Evolutionary conservation across 1,140 invertebrate species (phyloP).

Genomic region (Campoletis sonorensis): DNA sequence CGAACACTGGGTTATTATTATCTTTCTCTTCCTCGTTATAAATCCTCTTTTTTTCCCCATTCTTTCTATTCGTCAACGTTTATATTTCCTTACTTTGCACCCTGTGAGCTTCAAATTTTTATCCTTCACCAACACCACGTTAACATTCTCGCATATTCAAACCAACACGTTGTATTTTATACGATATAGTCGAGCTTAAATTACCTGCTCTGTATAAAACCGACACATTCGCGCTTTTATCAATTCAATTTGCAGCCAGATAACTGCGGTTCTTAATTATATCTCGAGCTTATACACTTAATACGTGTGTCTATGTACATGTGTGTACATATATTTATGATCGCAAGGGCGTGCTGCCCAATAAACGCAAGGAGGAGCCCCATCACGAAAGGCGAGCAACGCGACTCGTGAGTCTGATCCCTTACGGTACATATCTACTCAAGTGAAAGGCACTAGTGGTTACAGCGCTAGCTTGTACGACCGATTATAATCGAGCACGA

Average conservation of each 20-base stretch:
- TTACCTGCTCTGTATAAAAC: not conserved
- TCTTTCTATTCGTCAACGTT: not conserved
- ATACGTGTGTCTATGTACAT: not conserved
- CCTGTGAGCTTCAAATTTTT: not conserved
- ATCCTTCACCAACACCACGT: not conserved
- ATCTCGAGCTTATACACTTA: not conserved
- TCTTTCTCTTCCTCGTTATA: not conserved
- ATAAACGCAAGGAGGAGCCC: not conserved
- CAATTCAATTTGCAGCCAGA: conserved; percentile 16
- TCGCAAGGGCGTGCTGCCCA: not conserved
- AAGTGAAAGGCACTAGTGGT: conserved; percentile 9
- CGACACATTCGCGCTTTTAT: conserved; percentile 19
- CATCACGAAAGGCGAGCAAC: conserved; percentile 1
- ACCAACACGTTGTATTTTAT: not conserved
- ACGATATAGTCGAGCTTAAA: not conserved
- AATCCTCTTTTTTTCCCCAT: not conserved
- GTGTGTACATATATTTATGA: not conserved
- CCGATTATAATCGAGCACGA: conserved; percentile 32
- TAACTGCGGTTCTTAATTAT: conserved; percentile 18
- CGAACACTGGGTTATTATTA: not conserved
- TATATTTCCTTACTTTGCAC: not conserved
- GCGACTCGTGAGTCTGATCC: conserved; percentile 3
- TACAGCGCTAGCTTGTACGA: conserved; percentile 5
- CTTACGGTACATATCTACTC: not conserved
- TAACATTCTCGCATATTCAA: not conserved